These are phyloP conservation scores for Furcifer pardalis DNA, from an alignment of 2,797 vertebrate species.

Conservation along the genomic window DNA sequence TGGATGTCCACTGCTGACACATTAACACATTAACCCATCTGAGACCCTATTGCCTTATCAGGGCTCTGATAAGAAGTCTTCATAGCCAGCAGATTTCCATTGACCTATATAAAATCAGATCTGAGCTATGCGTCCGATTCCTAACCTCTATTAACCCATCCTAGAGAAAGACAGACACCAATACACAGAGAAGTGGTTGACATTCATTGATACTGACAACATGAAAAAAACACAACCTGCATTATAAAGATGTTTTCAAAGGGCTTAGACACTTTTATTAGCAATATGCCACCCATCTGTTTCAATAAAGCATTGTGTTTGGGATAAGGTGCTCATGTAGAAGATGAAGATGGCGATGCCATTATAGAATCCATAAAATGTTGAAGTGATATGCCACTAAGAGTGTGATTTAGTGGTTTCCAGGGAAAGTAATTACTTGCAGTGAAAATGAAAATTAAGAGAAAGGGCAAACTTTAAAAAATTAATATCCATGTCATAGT, in stretches of 20 bases:
- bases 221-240: background rate
- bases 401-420: background rate
- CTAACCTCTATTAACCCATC: slow-evolving; percentile 28
- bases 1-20: slow-evolving; percentile 32
- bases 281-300: background rate
- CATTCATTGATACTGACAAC: slow-evolving; percentile 17
- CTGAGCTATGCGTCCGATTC: slow-evolving; percentile 28
- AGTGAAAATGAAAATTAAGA: background rate
- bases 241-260: slow-evolving; percentile 26
- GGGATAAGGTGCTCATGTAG: background rate
- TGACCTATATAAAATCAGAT: slow-evolving; percentile 39
- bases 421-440: slow-evolving; percentile 14
- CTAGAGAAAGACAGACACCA: background rate
- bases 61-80: background rate
- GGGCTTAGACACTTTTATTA: slow-evolving; percentile 26
- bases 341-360: background rate
- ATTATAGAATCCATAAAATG: slow-evolving; percentile 11
- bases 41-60: background rate
- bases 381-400: background rate
- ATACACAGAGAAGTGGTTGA: background rate
- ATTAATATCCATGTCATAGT: background rate
- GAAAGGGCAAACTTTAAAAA: slow-evolving; percentile 4
- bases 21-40: background rate
- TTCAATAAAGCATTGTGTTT: slow-evolving; percentile 24
- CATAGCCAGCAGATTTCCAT: background rate